phyloP scores from a whole-genome alignment of 2,888 invertebrate genomes.

The Sialis fuliginosa region DNA sequence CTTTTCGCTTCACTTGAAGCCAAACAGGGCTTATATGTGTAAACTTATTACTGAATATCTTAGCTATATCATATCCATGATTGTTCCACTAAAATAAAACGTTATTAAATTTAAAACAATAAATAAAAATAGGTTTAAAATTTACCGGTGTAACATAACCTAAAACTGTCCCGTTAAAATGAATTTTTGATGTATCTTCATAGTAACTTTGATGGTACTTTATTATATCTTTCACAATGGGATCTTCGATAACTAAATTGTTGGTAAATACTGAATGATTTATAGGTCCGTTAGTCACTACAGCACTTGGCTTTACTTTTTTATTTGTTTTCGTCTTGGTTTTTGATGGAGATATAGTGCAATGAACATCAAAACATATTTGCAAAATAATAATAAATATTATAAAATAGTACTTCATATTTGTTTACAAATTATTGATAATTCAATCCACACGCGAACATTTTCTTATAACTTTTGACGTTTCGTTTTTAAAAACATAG shows the following conservation, averaged over 20 bases:
- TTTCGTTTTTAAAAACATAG: no score
- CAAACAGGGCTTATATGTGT: slow-evolving; percentile 87
- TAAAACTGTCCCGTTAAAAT: slow-evolving; percentile 57
- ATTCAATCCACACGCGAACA: no score
- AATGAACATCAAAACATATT: background rate
- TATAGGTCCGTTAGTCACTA: slow-evolving; percentile 31
- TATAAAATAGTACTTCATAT: background rate
- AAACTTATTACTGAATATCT: slow-evolving; percentile 76
- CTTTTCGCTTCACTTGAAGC: slow-evolving; percentile 64
- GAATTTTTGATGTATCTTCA: slow-evolving; percentile 43
- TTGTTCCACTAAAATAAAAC: slow-evolving; percentile 68
- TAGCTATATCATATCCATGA: slow-evolving; percentile 85
- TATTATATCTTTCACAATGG: slow-evolving; percentile 54
- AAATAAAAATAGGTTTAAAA: slow-evolving; percentile 8
- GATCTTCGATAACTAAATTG: slow-evolving; percentile 47
- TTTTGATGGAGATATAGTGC: background rate
- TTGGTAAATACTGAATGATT: slow-evolving; percentile 49
- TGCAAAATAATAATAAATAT: background rate
- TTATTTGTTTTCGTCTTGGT: slow-evolving; percentile 10
- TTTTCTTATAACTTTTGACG: no score
- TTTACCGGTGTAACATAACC: slow-evolving; percentile 85
- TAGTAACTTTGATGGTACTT: slow-evolving; percentile 59
- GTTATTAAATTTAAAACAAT: background rate
- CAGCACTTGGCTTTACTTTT: background rate
- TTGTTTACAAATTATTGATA: no score